Base-by-base conservation (phyloP, 2,888 invertebrate species). In the Synanthedon myopaeformis region DNA sequence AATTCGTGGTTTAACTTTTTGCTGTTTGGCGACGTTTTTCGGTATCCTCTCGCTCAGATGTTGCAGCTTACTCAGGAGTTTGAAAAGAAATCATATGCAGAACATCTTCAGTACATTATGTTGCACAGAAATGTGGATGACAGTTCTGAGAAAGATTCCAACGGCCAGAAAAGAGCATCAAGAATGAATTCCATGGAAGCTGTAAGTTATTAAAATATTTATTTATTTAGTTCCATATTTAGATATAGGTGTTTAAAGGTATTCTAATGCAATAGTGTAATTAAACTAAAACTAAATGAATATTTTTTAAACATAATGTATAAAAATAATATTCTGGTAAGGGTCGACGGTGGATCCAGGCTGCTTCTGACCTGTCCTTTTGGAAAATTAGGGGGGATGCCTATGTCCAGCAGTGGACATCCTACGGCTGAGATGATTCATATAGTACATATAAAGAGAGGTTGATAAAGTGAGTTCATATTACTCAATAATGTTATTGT, bases 1-100 rank as follows among this genome's bases (percentile, higher is more conserved):
- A 89, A 93, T 70, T 85, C 90, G 53, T 94, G 94, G 93, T 90
- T 94, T 67, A 90, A 91, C 52, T 91, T 94, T 65, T 70, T 93
- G 12, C 75, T 93, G 19, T 89, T 92, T 45, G 89, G 91, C 1
- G 92, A 94, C 62, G 89, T 92, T 35, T 92, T 92, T 62, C 89
- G 91, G 55, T 92, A 94, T 68, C 92, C 94, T 0, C 65, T 90
- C 14, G 77, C 85, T 11, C 90, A 91, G 76, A 89, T 91, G 70
- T 67, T 90, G 58, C 87, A 89, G 54, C 65, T 90, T 14, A 80
- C 89, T 0, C 89, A 89, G 57, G 78, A 89, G 52, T 92, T 92
- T 63, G 84, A 88, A 58, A 90, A 87, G 56, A 73, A 79, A 51
- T 85, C 86, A 41, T 82, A 92, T 59, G 82, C 89, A 3, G 91